Conservation (phyloP, 2,797 vertebrate genomes). For the Centropyge bicolor region DNA sequence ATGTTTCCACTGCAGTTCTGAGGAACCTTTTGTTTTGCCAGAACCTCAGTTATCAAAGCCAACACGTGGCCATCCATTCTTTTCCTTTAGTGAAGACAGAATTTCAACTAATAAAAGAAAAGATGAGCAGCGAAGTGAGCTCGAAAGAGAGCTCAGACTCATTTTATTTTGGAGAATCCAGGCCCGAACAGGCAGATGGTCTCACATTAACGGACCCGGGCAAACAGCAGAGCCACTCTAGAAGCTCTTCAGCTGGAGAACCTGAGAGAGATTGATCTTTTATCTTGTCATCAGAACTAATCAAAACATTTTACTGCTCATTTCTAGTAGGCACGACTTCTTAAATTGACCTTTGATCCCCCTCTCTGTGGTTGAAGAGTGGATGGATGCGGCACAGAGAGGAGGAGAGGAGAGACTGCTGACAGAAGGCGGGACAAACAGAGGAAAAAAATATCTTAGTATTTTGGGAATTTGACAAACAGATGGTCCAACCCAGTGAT, state of each 20-base stretch:
- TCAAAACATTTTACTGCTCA: conserved; percentile 34
- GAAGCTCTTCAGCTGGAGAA: conserved; percentile 32
- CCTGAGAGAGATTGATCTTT: conserved; percentile 17
- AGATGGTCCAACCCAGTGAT: conserved; percentile 14
- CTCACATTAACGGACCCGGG: conserved; percentile 28
- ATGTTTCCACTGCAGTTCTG: not conserved
- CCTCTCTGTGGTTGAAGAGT: not conserved
- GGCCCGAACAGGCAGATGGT: conserved; percentile 35
- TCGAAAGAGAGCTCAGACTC: conserved; percentile 15
- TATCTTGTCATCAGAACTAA: conserved; percentile 37
- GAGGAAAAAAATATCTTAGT: not conserved
- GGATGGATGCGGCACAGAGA: not conserved
- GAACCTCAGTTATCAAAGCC: not conserved
- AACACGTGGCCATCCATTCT: conserved; percentile 15
- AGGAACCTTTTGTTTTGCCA: not conserved
- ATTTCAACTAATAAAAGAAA: conserved; percentile 23
- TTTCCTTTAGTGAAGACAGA: conserved; percentile 14
- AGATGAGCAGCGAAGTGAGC: conserved; percentile 9
- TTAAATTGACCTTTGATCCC: conserved; percentile 6
- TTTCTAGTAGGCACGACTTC: not conserved
- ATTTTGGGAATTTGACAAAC: not conserved
- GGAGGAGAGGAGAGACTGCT: not conserved
- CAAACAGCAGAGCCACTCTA: conserved; percentile 14
- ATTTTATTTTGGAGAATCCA: conserved; percentile 21
- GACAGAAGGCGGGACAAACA: conserved; percentile 2